These are phyloP conservation scores for Dolichopus griseipennis DNA, from an alignment of 2,888 invertebrate genomes.

Conservation along the genomic window DNA sequence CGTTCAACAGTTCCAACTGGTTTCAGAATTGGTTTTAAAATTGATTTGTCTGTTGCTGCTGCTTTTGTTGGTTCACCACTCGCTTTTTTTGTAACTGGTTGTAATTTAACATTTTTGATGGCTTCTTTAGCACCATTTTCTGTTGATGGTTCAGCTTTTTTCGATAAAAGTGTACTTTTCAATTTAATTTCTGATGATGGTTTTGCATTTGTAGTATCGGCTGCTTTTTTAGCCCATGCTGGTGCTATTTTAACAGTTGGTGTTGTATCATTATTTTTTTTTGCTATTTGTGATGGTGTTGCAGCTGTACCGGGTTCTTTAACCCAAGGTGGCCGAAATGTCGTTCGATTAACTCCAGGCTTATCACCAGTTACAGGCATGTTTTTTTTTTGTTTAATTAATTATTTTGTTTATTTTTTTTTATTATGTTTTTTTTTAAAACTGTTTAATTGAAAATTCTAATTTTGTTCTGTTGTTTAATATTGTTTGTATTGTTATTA, in stretches of 20 bases:
- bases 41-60: slow-evolving; percentile 26
- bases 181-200: slow-evolving; percentile 15
- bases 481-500: too few species aligned
- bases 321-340: slow-evolving; percentile 63
- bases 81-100: slow-evolving; percentile 20
- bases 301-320: slow-evolving; percentile 51
- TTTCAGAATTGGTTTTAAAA: slow-evolving; percentile 22
- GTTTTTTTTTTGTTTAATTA: slow-evolving; percentile 8
- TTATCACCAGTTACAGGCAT: slow-evolving; percentile 36
- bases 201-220: slow-evolving; percentile 18
- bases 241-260: slow-evolving; percentile 38
- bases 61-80: slow-evolving; percentile 26
- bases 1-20: slow-evolving; percentile 26
- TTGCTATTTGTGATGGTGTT: slow-evolving; percentile 30
- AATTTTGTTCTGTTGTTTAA: background rate
- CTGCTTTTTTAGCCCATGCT: slow-evolving; percentile 46
- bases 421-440: too few species aligned
- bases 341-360: slow-evolving; percentile 47
- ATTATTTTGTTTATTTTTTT: too few species aligned
- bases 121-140: slow-evolving; percentile 8
- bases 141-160: slow-evolving; percentile 21
- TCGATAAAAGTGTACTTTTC: slow-evolving; percentile 25
- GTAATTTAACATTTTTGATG: slow-evolving; percentile 13
- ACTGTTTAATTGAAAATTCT: slow-evolving; percentile 13
- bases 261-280: slow-evolving; percentile 41